Percentiles rank a stretch among this genome's conserved stretches.
Conservation (phyloP, 2,797 vertebrate genomes). For the Urosaurus nigricauda region DNA sequence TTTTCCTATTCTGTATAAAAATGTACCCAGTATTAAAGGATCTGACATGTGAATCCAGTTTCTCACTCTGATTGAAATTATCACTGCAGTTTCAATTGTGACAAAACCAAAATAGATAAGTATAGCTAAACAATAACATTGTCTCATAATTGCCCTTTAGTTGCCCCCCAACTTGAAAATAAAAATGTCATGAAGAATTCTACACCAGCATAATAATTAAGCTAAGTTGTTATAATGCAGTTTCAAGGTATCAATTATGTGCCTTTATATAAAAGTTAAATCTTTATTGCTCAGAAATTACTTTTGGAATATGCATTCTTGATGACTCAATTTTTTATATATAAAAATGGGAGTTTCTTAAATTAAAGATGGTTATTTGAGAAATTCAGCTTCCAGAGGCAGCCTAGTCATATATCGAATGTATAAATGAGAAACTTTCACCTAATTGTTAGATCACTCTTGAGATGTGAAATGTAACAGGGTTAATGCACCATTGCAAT, state of each 20-base stretch:
- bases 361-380: slow-evolving; percentile 41
- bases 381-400: slow-evolving; percentile 44
- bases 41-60: neutral
- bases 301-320: slow-evolving; percentile 16
- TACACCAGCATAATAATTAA: slow-evolving; percentile 10
- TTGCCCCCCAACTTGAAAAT: slow-evolving; percentile 20
- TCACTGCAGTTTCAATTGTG: neutral
- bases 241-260: neutral
- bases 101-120: neutral
- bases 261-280: slow-evolving; percentile 31
- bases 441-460: slow-evolving; percentile 33
- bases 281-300: slow-evolving; percentile 18
- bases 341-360: slow-evolving; percentile 21
- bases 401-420: slow-evolving; percentile 16
- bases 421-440: slow-evolving; percentile 30
- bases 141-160: neutral
- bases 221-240: slow-evolving; percentile 26
- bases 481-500: slow-evolving; percentile 29
- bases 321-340: slow-evolving; percentile 16
- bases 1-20: neutral
- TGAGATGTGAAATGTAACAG: slow-evolving; percentile 45
- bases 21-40: neutral
- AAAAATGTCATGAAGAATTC: slow-evolving; percentile 15
- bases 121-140: slow-evolving; percentile 4
- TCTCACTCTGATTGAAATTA: neutral